Evolutionary conservation across 2,888 invertebrate genomes (phyloP), one percentile per base, ranked within the genome.

Genomic region (Phyllotreta cruciferae): DNA sequence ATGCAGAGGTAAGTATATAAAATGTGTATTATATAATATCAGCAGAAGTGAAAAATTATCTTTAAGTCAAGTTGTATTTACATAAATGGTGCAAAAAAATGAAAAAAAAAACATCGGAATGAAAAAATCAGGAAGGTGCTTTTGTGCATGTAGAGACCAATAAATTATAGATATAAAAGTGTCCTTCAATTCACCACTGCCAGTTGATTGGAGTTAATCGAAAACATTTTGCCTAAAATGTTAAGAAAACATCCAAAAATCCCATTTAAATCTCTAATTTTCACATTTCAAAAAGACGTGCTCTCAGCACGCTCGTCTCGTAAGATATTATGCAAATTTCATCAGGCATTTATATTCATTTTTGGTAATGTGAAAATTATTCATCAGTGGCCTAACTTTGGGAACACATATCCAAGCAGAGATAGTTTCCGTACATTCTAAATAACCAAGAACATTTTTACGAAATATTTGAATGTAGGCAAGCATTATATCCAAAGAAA

Each of bases 341-440:
- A 9, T 38, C 5, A 13, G 37, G 0, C n/a, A 24, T 41, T 8
- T 10, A n/a, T 54, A 14, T n/a, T 13, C 9, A 10, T 37, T 7
- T 10, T 10, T 41, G 50, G 42, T 50, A 58, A 50, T 60, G 52
- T 53, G 50, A 52, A 60, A 60, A 60, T 47, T 39, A 83, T 83
- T 81, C 81, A 81, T 81, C 78, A 79, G 60, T 81, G 82, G 82
- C 75, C 80, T 79, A 83, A 60, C 41, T 60, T 60, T 63, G 64
- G 60, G 62, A 60, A 69, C 66, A 64, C 62, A 65, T 66, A 69
- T 66, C 56, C 65, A 69, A 66, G 69, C 67, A 66, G 50, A 66
- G 62, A 63, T 63, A 60, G 24, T 52, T 77, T 75, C 78, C 77
- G 77, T 77, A 78, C 79, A 79, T 78, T 76, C 79, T 74, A 78